Conservation (phyloP, 2,113 vertebrate genomes). For the Paralichthys olivaceus region DNA sequence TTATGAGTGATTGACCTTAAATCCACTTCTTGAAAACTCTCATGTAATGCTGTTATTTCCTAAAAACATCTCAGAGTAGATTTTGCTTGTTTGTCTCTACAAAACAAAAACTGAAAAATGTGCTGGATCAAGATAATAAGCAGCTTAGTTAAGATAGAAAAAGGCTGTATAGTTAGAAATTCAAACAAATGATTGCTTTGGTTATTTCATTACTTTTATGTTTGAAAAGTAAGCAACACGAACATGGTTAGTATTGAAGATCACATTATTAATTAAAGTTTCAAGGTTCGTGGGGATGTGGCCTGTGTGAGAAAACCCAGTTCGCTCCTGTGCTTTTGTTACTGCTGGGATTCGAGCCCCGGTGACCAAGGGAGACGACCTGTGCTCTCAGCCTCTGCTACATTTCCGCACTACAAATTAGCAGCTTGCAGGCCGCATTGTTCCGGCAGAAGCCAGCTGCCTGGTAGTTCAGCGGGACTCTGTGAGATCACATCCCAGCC, state of each 20-base stretch:
- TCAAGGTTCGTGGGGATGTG: neutral
- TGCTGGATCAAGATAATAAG: neutral
- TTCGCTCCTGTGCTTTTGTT: constrained; percentile 21
- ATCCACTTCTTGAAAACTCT: too few relatives aligned
- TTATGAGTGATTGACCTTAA: too few relatives aligned
- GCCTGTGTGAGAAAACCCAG: constrained; percentile 23
- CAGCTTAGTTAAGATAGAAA: neutral
- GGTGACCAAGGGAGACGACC: constrained; percentile 61
- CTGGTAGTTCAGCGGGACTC: neutral
- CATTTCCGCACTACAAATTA: constrained; percentile 53
- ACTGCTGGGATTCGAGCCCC: constrained; percentile 18
- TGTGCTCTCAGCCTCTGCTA: constrained; percentile 40
- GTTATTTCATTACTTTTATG: too few relatives aligned
- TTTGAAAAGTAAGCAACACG: too few relatives aligned
- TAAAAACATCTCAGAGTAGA: too few relatives aligned
- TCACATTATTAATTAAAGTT: too few relatives aligned
- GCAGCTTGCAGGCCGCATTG: constrained; percentile 27
- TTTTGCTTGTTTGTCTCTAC: too few relatives aligned
- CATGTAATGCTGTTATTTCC: too few relatives aligned
- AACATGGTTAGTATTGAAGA: too few relatives aligned
- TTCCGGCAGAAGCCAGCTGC: constrained; percentile 3
- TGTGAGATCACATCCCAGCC: constrained; percentile 15
- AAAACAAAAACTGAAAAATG: neutral
- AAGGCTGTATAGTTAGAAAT: neutral
- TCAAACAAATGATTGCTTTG: too few relatives aligned